Base-by-base conservation (phyloP, 2,797 vertebrate genomes). In the Mus caroli region DNA sequence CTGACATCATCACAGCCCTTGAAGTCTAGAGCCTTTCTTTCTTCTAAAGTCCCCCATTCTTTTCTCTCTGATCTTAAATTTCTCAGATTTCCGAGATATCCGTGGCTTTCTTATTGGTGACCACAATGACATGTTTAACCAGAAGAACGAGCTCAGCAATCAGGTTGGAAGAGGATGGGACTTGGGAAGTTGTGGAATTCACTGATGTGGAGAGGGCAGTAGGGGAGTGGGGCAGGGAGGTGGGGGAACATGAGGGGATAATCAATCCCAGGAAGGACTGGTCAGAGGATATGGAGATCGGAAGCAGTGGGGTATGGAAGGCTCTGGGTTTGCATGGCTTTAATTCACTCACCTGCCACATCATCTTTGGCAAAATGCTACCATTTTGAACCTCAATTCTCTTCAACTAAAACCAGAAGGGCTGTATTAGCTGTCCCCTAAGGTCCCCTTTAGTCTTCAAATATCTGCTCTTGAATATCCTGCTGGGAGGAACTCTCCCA, bases 71-170 rank as follows among this genome's bases (percentile, higher is more conserved):
- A 88, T 84, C 26, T 89, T 97, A 79, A 83, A 87, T 28, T 76
- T 67, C 37, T n/a, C 91, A 99, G 99, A 98, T 94, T 98, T 97
- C 31, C 88, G 94, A 64, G 99, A 99, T 20, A 87, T 99, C 75
- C 97, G 97, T 93, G 99, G 98, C 52, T 99, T 99, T 97, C 94
- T 99, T 95, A 98, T 97, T 26, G 98, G 98, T 40, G 99, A 99
- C 84, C 98, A 97, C 98, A 97, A 96, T 46, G 98, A 98, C 95
- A 97, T 99, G 97, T 97, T 97, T 95, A 99, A 99, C 97, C 98
- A 96, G 26, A 98, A 99, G 50, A 98, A 98, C 22, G 98, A 99
- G 60, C 96, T 99, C 37, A 97, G 93, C 43, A 97, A 98, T 22
- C 96, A 98, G 98, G 99, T 99, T 92, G 62, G 98, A 94, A 31